These are phyloP conservation scores for Caenorhabditis briggsae DNA, from an alignment of 1,140 invertebrate species.

Conservation along the genomic window DNA sequence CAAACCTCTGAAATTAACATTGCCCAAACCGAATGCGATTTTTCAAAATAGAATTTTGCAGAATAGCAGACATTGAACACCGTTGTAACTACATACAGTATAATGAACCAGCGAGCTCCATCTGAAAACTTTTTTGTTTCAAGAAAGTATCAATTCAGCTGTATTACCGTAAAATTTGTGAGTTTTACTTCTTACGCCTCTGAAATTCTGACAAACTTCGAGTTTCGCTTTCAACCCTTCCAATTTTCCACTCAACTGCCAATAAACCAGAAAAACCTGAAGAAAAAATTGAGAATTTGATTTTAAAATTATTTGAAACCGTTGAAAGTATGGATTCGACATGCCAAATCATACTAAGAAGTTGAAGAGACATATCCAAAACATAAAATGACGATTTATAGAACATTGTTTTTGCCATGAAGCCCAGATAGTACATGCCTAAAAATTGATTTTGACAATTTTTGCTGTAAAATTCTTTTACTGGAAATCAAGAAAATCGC, in stretches of 20 bases:
- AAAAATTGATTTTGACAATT: background rate
- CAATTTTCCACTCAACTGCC: background rate
- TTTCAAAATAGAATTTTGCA: conserved; percentile 2
- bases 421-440: conserved; percentile 10
- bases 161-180: background rate
- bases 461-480: background rate
- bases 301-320: background rate
- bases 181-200: background rate
- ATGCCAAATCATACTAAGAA: conserved; percentile 32
- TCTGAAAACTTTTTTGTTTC: background rate
- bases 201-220: conserved; percentile 12
- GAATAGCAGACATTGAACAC: background rate
- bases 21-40: conserved; percentile 10
- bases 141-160: background rate
- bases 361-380: conserved; percentile 1
- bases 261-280: conserved; percentile 1
- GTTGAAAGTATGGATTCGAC: conserved; percentile 11
- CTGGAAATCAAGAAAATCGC: conserved; percentile 22
- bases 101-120: background rate
- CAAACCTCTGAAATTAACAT: conserved; percentile 1
- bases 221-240: background rate
- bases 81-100: background rate
- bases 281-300: background rate
- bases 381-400: conserved; percentile 6
- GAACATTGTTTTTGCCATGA: conserved; percentile 15